Percentiles rank a stretch among this genome's conserved stretches.
These are phyloP conservation scores for Psix sp. DNA, from an alignment of 1,140 invertebrate species.

Conservation along the genomic window DNA sequence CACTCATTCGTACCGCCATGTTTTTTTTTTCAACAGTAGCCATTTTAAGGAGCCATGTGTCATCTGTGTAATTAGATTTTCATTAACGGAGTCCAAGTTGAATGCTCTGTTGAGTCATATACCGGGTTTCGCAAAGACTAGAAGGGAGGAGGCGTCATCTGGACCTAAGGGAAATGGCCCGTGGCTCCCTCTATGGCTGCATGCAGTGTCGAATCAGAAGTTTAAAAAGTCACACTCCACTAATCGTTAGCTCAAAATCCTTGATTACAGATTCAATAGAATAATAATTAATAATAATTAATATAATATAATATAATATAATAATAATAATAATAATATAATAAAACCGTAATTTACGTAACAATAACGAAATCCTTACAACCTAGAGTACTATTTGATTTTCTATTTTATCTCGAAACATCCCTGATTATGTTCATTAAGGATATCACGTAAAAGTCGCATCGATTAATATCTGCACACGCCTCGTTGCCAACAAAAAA, in stretches of 20 bases:
- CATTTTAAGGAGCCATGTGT: no score
- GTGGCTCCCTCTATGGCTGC: conserved; percentile 13
- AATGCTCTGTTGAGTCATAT: no score
- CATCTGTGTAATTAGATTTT: background rate
- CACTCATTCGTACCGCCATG: conserved; percentile 3
- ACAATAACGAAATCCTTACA: conserved; percentile 59
- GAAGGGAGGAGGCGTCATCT: no score
- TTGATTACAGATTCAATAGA: conserved; percentile 25
- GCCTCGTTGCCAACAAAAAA: conserved; percentile 37
- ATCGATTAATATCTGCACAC: conserved; percentile 48
- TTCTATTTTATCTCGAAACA: conserved; percentile 56
- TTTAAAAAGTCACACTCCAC: conserved; percentile 14
- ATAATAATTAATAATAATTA: conserved; percentile 31
- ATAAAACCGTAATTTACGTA: conserved; percentile 50
- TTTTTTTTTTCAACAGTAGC: conserved; percentile 1
- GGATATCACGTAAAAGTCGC: conserved; percentile 70
- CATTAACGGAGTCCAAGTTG: no score
- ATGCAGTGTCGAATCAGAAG: conserved; percentile 1
- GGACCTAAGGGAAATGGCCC: no score
- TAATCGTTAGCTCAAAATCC: conserved; percentile 12
- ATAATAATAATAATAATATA: conserved; percentile 58
- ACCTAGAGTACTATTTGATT: conserved; percentile 40
- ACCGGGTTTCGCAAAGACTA: no score
- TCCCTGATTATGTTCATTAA: conserved; percentile 73
- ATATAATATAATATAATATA: conserved; percentile 40